Conservation (phyloP, 1,140 invertebrate species). For the Solenopsis invicta region DNA sequence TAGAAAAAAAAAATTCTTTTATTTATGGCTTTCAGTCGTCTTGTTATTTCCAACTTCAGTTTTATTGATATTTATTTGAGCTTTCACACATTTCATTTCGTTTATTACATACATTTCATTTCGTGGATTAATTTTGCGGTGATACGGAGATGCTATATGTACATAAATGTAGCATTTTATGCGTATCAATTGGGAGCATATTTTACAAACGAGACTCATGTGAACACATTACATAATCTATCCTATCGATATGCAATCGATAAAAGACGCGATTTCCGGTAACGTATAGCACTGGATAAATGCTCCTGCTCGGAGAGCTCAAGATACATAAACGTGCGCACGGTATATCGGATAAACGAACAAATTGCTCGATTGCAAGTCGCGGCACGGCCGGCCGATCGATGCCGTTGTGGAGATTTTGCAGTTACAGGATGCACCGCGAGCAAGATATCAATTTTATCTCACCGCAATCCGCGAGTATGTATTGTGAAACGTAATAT, state of each 20-base stretch:
- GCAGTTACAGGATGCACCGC: conserved; percentile 35
- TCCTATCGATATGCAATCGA: neutral
- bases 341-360: conserved; percentile 26
- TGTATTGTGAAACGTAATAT: conserved; percentile 22
- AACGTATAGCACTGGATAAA: conserved; percentile 37
- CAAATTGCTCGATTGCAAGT: conserved; percentile 50
- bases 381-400: conserved; percentile 33
- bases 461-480: neutral
- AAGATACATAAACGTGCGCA: conserved; percentile 25
- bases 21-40: neutral
- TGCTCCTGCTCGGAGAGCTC: neutral
- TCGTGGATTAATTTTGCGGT: conserved; percentile 9
- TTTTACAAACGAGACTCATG: conserved; percentile 3
- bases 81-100: neutral
- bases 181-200: neutral
- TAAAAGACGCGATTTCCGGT: conserved; percentile 34
- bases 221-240: conserved; percentile 8
- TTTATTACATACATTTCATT: neutral
- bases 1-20: neutral
- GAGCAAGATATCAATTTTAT: conserved; percentile 50
- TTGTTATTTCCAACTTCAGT: neutral
- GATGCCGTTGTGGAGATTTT: conserved; percentile 33
- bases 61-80: neutral
- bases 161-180: neutral
- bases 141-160: neutral